Percentiles rank a stretch among this genome's conserved stretches.
These are phyloP conservation scores for Phoebastria nigripes DNA, from an alignment of 2,797 vertebrate genomes.

Conservation along the genomic window DNA sequence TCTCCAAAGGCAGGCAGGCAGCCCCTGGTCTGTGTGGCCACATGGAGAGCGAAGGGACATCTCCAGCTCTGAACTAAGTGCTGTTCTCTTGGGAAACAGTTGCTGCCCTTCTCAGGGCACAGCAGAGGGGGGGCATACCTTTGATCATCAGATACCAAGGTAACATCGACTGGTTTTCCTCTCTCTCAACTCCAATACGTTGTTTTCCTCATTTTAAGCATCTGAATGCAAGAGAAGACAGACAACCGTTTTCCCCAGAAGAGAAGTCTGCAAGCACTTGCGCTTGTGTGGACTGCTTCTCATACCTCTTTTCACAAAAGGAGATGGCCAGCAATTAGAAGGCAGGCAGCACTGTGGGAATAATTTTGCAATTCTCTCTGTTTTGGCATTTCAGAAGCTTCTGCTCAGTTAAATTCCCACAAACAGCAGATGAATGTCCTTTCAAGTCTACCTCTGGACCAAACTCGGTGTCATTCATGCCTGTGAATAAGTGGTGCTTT, in stretches of 20 bases:
- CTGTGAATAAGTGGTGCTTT: neutral
- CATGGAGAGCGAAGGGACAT: fast-evolving
- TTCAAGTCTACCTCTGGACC: neutral
- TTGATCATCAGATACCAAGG: neutral
- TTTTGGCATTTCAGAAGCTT: neutral
- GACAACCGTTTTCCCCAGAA: neutral
- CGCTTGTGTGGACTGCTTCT: neutral
- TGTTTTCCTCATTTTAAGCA: neutral
- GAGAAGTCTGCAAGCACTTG: neutral
- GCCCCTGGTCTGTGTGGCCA: neutral
- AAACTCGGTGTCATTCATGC: neutral
- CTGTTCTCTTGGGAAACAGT: neutral
- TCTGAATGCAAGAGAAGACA: neutral
- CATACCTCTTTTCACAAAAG: neutral
- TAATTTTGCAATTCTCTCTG: neutral
- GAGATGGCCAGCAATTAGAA: neutral
- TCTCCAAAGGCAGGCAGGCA: neutral
- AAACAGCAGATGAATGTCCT: neutral
- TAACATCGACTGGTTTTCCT: neutral
- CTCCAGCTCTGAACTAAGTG: neutral
- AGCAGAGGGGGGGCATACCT: neutral
- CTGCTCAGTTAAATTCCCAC: neutral
- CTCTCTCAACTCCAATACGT: neutral
- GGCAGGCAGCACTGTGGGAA: neutral
- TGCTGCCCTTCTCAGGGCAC: neutral